A percentile compares a stretch with the other conserved stretches of the same genome.
Conservation (phyloP, 2,797 vertebrate species). For the Morelia viridis region DNA sequence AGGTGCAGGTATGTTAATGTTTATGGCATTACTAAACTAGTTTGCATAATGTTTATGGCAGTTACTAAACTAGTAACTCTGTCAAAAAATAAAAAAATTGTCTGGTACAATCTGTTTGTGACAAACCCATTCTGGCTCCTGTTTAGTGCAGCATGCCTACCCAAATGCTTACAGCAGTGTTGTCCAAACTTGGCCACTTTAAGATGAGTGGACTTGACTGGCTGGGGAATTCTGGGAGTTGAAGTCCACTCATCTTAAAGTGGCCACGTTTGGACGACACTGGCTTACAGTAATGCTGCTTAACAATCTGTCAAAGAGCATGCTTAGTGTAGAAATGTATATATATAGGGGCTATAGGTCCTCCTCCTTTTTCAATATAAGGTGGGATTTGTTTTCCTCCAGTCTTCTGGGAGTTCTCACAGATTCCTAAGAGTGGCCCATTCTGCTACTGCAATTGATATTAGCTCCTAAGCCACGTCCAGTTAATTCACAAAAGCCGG, state of each 20-base stretch:
- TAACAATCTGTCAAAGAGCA: background rate
- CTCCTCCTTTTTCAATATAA: background rate
- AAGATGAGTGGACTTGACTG: too few relatives aligned
- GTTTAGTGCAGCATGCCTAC: background rate
- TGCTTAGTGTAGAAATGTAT: background rate
- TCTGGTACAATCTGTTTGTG: background rate
- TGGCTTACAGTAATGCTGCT: background rate
- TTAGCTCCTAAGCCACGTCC: background rate
- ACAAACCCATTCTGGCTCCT: background rate
- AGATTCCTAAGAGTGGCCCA: background rate
- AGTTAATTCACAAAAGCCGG: background rate
- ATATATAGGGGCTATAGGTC: background rate
- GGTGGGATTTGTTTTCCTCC: background rate
- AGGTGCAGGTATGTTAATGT: background rate
- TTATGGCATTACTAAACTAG: background rate
- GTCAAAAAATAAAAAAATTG: background rate
- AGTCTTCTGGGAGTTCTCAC: background rate
- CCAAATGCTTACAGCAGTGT: background rate
- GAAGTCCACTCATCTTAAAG: too few relatives aligned
- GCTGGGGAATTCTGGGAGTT: too few relatives aligned
- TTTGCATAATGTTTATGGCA: background rate
- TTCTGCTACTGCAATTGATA: background rate
- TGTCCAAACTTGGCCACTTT: too few relatives aligned
- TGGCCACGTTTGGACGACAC: too few relatives aligned
- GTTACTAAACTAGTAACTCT: background rate